A percentile compares a stretch with the other conserved stretches of the same genome.
Evolutionary conservation across 2,888 invertebrate genomes (phyloP).

Genomic region (Adineta ricciae): DNA sequence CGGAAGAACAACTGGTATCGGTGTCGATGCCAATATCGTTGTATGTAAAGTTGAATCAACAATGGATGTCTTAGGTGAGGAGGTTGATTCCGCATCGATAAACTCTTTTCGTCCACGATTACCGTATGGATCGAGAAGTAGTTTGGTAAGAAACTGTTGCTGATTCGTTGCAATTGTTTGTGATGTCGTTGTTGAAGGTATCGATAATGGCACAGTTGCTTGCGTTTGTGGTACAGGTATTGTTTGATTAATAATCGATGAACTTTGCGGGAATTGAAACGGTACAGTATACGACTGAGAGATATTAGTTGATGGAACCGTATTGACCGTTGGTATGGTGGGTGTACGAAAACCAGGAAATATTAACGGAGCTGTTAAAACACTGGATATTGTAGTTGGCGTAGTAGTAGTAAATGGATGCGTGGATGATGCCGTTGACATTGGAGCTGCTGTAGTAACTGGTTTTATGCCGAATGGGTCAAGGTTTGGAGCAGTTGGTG

Average conservation of each 20-base stretch:
- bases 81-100: too few relatives aligned
- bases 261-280: too few relatives aligned
- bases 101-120: background rate
- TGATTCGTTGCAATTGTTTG: background rate
- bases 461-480: background rate
- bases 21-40: background rate
- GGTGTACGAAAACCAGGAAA: background rate
- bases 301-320: too few relatives aligned
- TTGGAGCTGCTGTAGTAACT: background rate
- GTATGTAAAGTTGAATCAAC: background rate
- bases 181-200: background rate
- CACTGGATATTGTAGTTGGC: background rate
- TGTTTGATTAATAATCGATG: background rate
- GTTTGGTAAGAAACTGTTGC: background rate
- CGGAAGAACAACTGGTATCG: background rate
- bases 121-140: background rate
- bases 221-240: background rate
- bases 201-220: background rate
- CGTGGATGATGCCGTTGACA: too few relatives aligned
- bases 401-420: background rate
- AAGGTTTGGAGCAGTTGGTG: too few relatives aligned
- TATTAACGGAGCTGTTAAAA: background rate
- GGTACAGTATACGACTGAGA: too few relatives aligned
- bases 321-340: background rate
- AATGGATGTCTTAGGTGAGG: background rate